A percentile compares a stretch with the other conserved stretches of the same genome.
Conservation (phyloP, 2,113 vertebrate genomes). For the Pitta sordida region DNA sequence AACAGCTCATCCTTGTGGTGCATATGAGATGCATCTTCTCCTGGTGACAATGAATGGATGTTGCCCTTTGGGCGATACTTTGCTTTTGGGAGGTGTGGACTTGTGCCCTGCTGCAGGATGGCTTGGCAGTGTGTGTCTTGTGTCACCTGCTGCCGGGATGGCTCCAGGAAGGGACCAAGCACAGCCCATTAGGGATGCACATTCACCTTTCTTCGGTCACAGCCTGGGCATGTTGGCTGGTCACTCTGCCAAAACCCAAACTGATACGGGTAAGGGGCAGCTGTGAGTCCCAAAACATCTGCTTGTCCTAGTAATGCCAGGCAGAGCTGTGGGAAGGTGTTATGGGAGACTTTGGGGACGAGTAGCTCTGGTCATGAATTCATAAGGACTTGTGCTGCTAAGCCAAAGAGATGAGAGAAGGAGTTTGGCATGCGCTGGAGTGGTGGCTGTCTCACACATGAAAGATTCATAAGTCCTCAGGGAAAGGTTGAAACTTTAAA, state of each 20-base stretch:
- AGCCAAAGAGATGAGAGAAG: neutral
- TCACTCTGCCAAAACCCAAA: neutral
- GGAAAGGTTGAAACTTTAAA: neutral
- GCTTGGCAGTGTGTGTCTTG: too few species aligned
- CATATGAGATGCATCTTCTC: accelerated
- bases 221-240: neutral
- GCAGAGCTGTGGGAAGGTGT: neutral
- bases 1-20: neutral
- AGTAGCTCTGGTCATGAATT: neutral
- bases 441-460: neutral
- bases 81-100: neutral
- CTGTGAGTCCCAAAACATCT: neutral
- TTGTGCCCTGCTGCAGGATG: neutral
- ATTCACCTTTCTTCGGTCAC: neutral
- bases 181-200: neutral
- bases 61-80: neutral
- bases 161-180: neutral
- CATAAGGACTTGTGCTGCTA: neutral
- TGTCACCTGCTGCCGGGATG: neutral
- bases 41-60: neutral
- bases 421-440: neutral
- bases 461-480: neutral
- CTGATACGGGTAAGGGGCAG: neutral
- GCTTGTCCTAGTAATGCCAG: neutral
- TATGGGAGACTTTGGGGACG: neutral